phyloP scores from a whole-genome alignment of 2,113 vertebrate genomes.

The Cheirogaleus medius region DNA sequence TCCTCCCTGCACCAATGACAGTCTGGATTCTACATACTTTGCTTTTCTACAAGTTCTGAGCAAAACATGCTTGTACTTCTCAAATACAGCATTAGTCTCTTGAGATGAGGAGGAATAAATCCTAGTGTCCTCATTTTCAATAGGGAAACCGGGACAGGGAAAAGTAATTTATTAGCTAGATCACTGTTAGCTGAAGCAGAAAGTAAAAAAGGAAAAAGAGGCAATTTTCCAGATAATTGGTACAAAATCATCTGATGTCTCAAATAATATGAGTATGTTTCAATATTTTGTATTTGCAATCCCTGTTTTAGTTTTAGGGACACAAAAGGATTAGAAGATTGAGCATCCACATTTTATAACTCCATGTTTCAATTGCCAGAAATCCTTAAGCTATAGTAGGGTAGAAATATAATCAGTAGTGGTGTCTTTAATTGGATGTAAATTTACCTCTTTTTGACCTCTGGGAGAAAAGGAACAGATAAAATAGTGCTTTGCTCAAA shows the following conservation, averaged over 20 bases:
- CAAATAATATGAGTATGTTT: background rate
- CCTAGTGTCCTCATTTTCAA: background rate
- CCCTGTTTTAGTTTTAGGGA: background rate
- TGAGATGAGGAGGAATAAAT: background rate
- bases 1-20: background rate
- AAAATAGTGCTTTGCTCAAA: background rate
- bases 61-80: background rate
- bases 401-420: background rate
- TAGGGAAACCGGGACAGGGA: background rate
- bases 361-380: background rate
- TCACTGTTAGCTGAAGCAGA: background rate
- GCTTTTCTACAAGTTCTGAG: background rate
- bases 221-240: constrained; percentile 1
- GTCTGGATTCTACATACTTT: background rate
- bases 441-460: background rate
- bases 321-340: background rate
- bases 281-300: background rate
- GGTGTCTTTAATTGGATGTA: background rate
- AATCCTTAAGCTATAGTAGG: background rate
- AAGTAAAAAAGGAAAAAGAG: background rate
- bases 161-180: background rate
- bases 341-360: background rate
- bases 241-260: constrained; percentile 2
- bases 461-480: background rate
- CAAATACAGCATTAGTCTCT: background rate